phyloP scores from a whole-genome alignment of 2,888 invertebrate genomes.

The Trichacis sp. region DNA sequence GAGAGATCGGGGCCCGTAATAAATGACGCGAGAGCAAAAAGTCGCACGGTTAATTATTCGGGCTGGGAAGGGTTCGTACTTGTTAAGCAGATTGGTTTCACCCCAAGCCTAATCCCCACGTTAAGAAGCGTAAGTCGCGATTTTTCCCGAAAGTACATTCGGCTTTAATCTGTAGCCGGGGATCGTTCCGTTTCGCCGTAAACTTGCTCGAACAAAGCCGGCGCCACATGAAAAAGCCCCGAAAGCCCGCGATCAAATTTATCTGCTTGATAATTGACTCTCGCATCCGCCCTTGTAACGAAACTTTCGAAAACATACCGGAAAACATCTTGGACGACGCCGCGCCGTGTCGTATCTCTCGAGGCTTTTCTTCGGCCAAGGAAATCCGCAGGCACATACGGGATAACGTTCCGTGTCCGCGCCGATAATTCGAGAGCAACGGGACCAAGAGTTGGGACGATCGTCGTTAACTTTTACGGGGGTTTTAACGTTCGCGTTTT shows the following conservation, averaged over 20 bases:
- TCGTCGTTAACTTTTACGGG: slow-evolving; percentile 69
- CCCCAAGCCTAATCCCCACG: slow-evolving; percentile 60
- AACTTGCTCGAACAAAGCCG: not conserved
- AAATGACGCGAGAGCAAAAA: slow-evolving; percentile 60
- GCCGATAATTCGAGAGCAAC: slow-evolving; percentile 60
- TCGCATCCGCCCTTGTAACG: slow-evolving; percentile 27
- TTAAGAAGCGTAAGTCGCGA: slow-evolving; percentile 28
- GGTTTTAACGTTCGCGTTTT: slow-evolving; percentile 67
- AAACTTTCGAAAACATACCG: slow-evolving; percentile 27
- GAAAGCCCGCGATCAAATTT: not conserved
- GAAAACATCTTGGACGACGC: slow-evolving; percentile 32
- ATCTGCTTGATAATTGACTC: not conserved
- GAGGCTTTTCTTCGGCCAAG: slow-evolving; percentile 21
- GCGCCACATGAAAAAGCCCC: not conserved
- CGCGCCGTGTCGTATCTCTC: slow-evolving; percentile 28
- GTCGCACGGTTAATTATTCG: slow-evolving; percentile 67
- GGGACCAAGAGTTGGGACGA: slow-evolving; percentile 50
- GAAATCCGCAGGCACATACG: slow-evolving; percentile 34
- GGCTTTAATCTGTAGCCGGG: not conserved
- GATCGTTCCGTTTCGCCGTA: not conserved
- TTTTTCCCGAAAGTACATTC: not conserved
- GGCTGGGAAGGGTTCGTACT: slow-evolving; percentile 67
- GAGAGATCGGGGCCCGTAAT: slow-evolving; percentile 62
- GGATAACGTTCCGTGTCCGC: slow-evolving; percentile 64
- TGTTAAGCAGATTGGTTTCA: slow-evolving; percentile 68